Evolutionary conservation across 2,888 invertebrate genomes (phyloP).

Genomic region (Caenorhabditis zanzibari): DNA sequence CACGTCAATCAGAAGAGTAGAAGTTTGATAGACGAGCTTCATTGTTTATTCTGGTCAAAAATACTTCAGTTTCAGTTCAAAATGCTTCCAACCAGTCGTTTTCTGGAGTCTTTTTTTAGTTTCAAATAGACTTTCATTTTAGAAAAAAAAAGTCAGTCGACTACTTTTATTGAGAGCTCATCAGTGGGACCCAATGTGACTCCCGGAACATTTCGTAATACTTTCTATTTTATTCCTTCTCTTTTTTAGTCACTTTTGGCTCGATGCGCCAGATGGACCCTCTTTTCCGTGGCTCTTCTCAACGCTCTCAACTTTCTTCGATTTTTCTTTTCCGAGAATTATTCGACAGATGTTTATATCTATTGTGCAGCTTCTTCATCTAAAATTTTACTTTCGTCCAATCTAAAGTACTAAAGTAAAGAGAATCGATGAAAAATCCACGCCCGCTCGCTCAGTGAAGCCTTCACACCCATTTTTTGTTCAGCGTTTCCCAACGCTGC

Average conservation of each 20-base stretch:
- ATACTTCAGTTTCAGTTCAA: neutral
- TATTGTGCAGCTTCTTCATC: neutral
- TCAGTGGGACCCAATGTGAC: slow-evolving; percentile 20
- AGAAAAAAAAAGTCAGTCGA: neutral
- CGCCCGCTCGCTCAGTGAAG: too few relatives aligned
- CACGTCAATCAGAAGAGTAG: slow-evolving; percentile 12
- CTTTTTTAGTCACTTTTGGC: slow-evolving; percentile 15
- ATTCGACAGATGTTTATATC: slow-evolving; percentile 4
- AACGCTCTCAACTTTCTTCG: neutral
- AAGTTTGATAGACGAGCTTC: neutral
- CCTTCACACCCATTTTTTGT: too few relatives aligned
- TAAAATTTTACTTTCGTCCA: neutral
- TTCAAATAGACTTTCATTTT: too few relatives aligned
- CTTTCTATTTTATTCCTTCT: slow-evolving; percentile 5
- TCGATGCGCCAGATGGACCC: slow-evolving; percentile 11
- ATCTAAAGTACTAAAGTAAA: too few relatives aligned
- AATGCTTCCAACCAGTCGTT: neutral
- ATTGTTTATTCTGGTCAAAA: slow-evolving; percentile 4
- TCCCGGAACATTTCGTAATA: slow-evolving; percentile 36
- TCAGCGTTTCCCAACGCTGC: too few relatives aligned
- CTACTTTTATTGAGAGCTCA: neutral
- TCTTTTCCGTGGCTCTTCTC: neutral
- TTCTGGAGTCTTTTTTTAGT: neutral
- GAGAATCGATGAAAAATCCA: too few relatives aligned
- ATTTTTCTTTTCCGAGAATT: neutral